Evolutionary conservation across 2,797 vertebrate species (phyloP), one percentile per base, ranked within the genome.

Genomic region (Sebastes trivittatus): DNA sequence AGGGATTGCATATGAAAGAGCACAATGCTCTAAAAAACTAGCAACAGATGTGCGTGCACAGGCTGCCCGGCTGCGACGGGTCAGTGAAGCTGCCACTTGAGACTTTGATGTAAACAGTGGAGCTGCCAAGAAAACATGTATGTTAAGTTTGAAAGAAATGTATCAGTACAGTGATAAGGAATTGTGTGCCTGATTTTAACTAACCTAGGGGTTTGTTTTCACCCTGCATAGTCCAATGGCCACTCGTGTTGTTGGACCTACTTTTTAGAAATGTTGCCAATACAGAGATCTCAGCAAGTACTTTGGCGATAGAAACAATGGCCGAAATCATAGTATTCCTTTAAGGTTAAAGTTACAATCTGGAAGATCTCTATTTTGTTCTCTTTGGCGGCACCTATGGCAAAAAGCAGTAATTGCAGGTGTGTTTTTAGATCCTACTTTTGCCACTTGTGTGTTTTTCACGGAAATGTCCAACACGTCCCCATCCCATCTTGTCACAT

Each of bases 31-130:
- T 60, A 54, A 54, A 32, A 87, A 94, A 94, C 65, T 63, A 94
- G 83, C 86, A 91, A 80, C 94, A 95, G 89, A 94, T 93, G 92
- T 93, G 87, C 63, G 46, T 20, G 29, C 60, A 73, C 75, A 55
- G 68, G 73, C 74, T 55, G 72, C 56, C 63, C 56, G 78, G 77
- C 49, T 81, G 82, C 74, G 64, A 77, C n/a, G 55, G 38, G 71
- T 77, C 73, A 59, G 78, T 67, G 71, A 75, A 80, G 66, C 77
- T 82, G 69, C 78, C 54, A 29, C 66, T 74, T 46, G 52, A 80
- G 11, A 59, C 42, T 62, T 60, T 62, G 23, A 78, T 63, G n/a
- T 30, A 61, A 74, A 61, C n/a, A 77, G 55, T 58, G 3, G 56
- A 9, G 1, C 55, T 62, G 49, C 64, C 69, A 82, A 27, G 30